Evolutionary conservation across 2,888 invertebrate genomes (phyloP).

Genomic region (Euclidia mi): DNA sequence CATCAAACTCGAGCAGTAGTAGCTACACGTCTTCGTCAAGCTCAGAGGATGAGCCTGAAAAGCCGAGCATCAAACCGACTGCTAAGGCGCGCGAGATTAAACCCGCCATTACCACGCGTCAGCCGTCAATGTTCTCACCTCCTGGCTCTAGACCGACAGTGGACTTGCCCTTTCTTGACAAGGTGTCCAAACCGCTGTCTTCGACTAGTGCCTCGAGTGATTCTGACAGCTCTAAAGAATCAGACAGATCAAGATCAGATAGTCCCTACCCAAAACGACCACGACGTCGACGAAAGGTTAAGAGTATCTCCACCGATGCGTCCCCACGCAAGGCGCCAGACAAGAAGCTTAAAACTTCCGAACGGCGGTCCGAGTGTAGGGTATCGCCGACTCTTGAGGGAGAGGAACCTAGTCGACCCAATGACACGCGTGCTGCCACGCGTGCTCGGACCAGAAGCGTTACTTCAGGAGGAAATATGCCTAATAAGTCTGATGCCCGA

Average conservation of each 20-base stretch:
- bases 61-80: constrained; percentile 77
- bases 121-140: constrained; percentile 83
- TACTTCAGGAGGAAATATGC: constrained; percentile 92
- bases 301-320: constrained; percentile 77
- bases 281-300: constrained; percentile 80
- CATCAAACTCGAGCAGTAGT: constrained; percentile 88
- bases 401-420: constrained; percentile 92
- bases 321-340: constrained; percentile 92
- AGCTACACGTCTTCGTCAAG: constrained; percentile 90
- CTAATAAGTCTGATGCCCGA: constrained; percentile 90
- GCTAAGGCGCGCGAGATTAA: constrained; percentile 85
- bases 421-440: constrained; percentile 83
- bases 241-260: constrained; percentile 77
- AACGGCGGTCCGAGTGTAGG: constrained; percentile 93
- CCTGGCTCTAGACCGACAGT: constrained; percentile 88
- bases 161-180: constrained; percentile 95
- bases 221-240: constrained; percentile 87
- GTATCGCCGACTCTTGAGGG: constrained; percentile 93
- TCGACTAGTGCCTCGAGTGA: constrained; percentile 91
- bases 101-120: constrained; percentile 69
- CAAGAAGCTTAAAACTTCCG: constrained; percentile 96
- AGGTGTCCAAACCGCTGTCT: constrained; percentile 92
- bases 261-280: constrained; percentile 83
- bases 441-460: constrained; percentile 92
- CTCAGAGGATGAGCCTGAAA: constrained; percentile 90